Evolutionary conservation across 2,797 vertebrate species (phyloP).

Genomic region (Argyrosomus regius): DNA sequence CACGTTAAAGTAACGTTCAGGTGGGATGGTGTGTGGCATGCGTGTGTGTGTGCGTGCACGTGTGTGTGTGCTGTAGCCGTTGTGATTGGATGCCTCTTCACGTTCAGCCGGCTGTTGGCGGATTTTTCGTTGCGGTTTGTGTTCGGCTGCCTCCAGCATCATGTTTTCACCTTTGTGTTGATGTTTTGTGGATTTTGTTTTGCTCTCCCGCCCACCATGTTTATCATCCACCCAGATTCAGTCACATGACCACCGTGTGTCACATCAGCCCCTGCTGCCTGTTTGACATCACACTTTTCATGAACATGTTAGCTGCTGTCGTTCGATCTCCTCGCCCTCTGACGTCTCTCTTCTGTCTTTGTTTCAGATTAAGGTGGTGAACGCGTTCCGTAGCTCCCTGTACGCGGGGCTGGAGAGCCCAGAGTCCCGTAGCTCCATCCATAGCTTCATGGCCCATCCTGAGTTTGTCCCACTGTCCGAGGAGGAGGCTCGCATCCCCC

Average conservation of each 20-base stretch:
- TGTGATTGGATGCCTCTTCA: not conserved
- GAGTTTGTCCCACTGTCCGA: slow-evolving; percentile 91
- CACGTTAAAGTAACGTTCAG: too few relatives aligned
- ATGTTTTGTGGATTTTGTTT: slow-evolving; percentile 28
- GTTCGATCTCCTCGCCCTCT: not conserved
- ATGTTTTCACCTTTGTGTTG: slow-evolving; percentile 17
- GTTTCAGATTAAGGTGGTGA: slow-evolving; percentile 96
- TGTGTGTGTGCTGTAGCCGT: not conserved
- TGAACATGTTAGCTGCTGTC: too few relatives aligned
- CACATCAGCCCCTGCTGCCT: slow-evolving; percentile 41
- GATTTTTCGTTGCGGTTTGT: slow-evolving; percentile 25
- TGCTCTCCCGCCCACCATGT: not conserved
- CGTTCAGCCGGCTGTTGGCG: not conserved
- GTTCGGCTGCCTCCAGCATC: slow-evolving; percentile 24
- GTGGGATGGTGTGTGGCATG: not conserved
- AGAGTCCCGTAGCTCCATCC: slow-evolving; percentile 93
- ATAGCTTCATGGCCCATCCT: slow-evolving; percentile 97
- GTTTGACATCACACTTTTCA: slow-evolving; percentile 3
- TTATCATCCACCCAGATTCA: slow-evolving; percentile 15
- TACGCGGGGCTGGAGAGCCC: slow-evolving; percentile 92
- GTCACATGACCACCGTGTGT: not conserved
- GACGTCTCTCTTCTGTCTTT: slow-evolving; percentile 12
- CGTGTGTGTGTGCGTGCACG: not conserved
- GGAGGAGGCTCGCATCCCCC: slow-evolving; percentile 87
- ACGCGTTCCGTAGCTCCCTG: slow-evolving; percentile 94